Base-by-base conservation (phyloP, 2,113 vertebrate genomes). In the Pedionomus torquatus region DNA sequence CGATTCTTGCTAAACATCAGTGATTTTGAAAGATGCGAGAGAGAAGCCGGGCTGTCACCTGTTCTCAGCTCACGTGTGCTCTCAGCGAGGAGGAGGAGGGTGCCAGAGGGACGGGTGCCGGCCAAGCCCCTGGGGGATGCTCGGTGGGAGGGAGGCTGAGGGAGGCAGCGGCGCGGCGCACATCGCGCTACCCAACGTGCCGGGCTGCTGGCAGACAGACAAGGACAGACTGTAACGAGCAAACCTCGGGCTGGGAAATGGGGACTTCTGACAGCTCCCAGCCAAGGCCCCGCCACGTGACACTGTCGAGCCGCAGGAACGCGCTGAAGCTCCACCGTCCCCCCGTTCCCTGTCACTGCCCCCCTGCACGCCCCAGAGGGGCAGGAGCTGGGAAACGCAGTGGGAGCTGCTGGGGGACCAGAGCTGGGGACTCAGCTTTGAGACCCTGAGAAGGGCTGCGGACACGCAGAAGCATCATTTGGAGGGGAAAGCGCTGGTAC, bases 401-500 rank as follows among this genome's bases (percentile, higher is more conserved):
- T 5, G 6, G 51, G 43, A 26, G 46, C 87, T 35, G 39, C 43
- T 3, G 2, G 46, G 63, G 71, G 16, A 51, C 21, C 14, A 2
- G 3, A 6, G 61, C 7, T 7, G 0, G 9, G 1, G 17, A 28
- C 33, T 58, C 17, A 2, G 75, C n/a, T 68, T 8, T 15, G n/a
- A 61, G 78, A 31, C 17, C 3, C 43, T 1, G 26, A 18, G 37
- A 57, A 69, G 43, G 13, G 33, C 33, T 41, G 31, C 13, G 41
- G 6, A 28, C 1, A 8, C 2, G 26, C 57, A 51, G 76, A 21
- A 51, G 7, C 57, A 12, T 19, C 49, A 0, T 30, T 3, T 5
- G 4, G 5, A 23, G 1, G n/a, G 39, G 37, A 33, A 64, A 44
- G 24, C 0, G 0, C 5, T 21, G 28, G 7, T 0, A 3, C 0